Conservation (phyloP, 1,140 invertebrate genomes). For the Eufriesea mexicana region DNA sequence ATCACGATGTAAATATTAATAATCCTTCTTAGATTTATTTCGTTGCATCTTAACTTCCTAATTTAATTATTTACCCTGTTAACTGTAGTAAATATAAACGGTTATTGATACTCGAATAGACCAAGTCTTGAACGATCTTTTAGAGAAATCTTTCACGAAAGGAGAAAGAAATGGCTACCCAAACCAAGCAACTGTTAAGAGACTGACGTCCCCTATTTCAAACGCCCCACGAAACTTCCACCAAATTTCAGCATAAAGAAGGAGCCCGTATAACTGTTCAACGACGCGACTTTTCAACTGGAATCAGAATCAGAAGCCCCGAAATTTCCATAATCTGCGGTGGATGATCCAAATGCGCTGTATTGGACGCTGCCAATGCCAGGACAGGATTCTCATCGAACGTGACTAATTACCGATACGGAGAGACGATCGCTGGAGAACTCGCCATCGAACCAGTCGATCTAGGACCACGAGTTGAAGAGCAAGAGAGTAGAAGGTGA, state of each 20-base stretch:
- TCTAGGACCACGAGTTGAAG: constrained; percentile 1
- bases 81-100: too few species aligned
- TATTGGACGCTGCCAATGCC: constrained; percentile 23
- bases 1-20: too few species aligned
- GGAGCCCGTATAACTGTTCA: constrained; percentile 24
- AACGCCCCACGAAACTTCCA: neutral
- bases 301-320: constrained; percentile 34
- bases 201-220: too few species aligned
- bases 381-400: constrained; percentile 11
- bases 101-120: too few species aligned
- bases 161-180: too few species aligned
- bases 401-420: constrained; percentile 23
- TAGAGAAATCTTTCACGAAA: too few species aligned
- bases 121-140: too few species aligned
- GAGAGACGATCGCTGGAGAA: neutral
- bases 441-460: neutral
- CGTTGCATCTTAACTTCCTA: too few species aligned
- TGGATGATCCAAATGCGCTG: constrained; percentile 22
- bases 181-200: too few species aligned
- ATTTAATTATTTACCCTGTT: too few species aligned
- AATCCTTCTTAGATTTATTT: too few species aligned
- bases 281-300: constrained; percentile 18
- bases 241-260: neutral
- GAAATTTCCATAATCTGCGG: constrained; percentile 34
- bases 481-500: neutral